Conservation (phyloP, 2,888 invertebrate genomes). For the Drosophila anceps region DNA sequence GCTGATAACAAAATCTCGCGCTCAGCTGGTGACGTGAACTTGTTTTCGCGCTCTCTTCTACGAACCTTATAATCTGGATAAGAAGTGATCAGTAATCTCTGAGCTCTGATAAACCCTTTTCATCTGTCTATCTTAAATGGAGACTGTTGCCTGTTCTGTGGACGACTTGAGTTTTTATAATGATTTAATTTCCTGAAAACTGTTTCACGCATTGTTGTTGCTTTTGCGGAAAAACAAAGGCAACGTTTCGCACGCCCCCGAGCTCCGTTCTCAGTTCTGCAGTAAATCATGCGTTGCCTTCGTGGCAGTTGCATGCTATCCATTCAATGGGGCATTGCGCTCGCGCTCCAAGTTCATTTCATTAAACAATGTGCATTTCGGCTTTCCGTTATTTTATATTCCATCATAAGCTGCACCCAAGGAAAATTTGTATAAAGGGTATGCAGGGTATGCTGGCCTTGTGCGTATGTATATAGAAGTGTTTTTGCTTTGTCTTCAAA, state of each 20-base stretch:
- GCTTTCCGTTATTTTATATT: not conserved
- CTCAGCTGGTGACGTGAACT: conserved; percentile 6
- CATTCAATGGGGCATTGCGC: conserved; percentile 39
- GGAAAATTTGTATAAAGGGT: no score
- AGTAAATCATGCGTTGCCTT: conserved; percentile 43
- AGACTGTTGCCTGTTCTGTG: conserved; percentile 10
- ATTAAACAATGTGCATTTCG: conserved; percentile 12
- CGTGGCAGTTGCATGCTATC: conserved; percentile 43
- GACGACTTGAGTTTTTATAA: conserved; percentile 45
- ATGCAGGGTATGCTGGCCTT: not conserved
- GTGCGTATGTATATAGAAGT: not conserved
- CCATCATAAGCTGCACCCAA: not conserved
- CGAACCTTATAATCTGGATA: not conserved
- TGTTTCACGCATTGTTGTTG: conserved; percentile 14
- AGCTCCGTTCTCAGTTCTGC: conserved; percentile 3
- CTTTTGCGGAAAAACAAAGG: conserved; percentile 44
- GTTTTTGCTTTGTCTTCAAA: not conserved
- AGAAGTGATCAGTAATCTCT: not conserved
- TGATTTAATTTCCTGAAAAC: conserved; percentile 32
- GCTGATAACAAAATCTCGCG: conserved; percentile 44
- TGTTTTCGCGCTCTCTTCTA: conserved; percentile 2
- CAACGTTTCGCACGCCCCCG: conserved; percentile 2
- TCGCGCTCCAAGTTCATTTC: conserved; percentile 29
- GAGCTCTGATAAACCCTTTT: conserved; percentile 6
- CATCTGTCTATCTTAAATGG: conserved; percentile 6